phyloP scores from a whole-genome alignment of 2,113 vertebrate genomes.

The Notiomystis cincta region DNA sequence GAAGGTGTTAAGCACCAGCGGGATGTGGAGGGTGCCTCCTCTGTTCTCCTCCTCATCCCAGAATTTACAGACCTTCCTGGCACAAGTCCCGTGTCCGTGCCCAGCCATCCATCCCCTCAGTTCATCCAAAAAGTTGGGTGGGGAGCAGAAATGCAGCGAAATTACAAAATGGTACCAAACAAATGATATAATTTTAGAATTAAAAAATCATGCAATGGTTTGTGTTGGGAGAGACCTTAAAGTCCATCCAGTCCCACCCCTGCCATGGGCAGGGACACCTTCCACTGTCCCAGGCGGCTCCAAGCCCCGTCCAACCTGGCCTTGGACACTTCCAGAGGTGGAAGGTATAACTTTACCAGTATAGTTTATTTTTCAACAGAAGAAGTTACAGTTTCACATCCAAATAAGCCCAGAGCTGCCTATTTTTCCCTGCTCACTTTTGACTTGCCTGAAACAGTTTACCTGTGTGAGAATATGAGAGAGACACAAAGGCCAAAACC shows the following conservation, averaged over 20 bases:
- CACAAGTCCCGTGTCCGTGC: background rate
- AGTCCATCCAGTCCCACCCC: background rate
- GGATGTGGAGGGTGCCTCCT: background rate
- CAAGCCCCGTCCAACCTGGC: rapidly evolving
- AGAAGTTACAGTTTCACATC: background rate
- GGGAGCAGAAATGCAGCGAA: background rate
- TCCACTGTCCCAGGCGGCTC: rapidly evolving
- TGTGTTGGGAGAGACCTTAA: background rate
- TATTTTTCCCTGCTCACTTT: background rate
- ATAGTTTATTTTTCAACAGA: background rate
- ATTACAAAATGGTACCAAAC: background rate
- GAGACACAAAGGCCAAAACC: background rate
- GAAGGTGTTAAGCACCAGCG: background rate
- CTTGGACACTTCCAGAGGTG: background rate
- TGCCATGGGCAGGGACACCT: background rate
- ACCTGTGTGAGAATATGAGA: background rate
- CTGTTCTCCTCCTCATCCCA: background rate
- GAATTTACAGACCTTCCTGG: background rate
- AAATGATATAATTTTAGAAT: background rate
- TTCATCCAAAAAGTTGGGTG: rapidly evolving
- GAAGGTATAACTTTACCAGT: background rate
- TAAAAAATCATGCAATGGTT: background rate
- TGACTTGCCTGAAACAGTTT: background rate
- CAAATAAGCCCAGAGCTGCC: background rate
- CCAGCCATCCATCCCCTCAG: rapidly evolving